Base-by-base conservation (phyloP, 2,113 vertebrate genomes). In the Dipodomys stephensi region DNA sequence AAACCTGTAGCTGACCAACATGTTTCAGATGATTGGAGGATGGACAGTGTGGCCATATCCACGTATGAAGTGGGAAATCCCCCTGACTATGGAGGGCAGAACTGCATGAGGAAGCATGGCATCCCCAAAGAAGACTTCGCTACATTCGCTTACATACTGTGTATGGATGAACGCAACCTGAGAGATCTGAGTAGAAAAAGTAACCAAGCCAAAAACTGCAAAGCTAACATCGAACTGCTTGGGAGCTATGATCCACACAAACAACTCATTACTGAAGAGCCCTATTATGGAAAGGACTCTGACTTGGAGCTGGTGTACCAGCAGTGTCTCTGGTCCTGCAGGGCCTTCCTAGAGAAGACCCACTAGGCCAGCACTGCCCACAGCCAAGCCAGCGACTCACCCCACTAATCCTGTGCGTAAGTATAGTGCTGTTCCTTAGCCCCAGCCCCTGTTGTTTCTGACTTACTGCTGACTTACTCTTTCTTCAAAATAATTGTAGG, bases 171-270 rank as follows among this genome's bases (percentile, higher is more conserved):
- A 39, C 5, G 39, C 39, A 39, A 39, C 39, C 39, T 39, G 39
- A 99, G 99, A 95, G 99, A 99, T 94, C 97, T 99, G 97, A 99
- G 98, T 90, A 98, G 97, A 94, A 99, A 98, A 97, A 98, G 98
- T 84, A 99, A 98, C 69, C 97, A 98, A 6, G 98, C 99, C 97
- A 98, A 99, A 96, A 98, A 98, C 96, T 95, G 93, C 98, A 98
- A 94, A 96, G 98, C 99, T 81, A 99, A 98, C 97, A 98, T 99
- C 86, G 99, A 99, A 96, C 98, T 99, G 0, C 99, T 99, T 25
- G 99, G 99, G 81, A 98, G 96, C 91, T 99, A 99, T 0, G 99
- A 99, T 97, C 99, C 99, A 60, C 98, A 99, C 88, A 99, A 99
- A 72, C 98, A 99, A 49, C 98, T 98, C 92, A 99, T 99, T 95